A percentile compares a stretch with the other conserved stretches of the same genome.
These are phyloP conservation scores for Myrmophylax atrothorax DNA, from an alignment of 2,113 vertebrate species.

Conservation along the genomic window DNA sequence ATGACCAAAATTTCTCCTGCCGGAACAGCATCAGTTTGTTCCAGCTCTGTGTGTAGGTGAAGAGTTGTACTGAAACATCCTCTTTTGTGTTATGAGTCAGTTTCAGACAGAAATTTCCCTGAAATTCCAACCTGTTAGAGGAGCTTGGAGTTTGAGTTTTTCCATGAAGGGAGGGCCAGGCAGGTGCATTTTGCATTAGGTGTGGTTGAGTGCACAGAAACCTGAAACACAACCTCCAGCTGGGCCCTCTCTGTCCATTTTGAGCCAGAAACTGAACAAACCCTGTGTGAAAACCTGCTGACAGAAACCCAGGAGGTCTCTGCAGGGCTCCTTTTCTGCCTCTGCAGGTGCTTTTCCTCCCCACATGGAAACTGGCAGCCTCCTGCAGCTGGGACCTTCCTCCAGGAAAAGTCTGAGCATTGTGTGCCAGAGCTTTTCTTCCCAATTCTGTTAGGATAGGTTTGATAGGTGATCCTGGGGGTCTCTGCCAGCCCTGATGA, in stretches of 20 bases:
- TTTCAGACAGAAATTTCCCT: constrained; percentile 24
- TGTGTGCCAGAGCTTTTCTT: neutral
- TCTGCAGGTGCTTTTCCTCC: neutral
- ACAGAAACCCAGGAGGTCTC: neutral
- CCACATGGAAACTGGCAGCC: neutral
- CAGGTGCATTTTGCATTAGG: constrained; percentile 15
- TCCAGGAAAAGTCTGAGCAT: neutral
- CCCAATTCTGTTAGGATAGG: neutral
- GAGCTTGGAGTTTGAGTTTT: neutral
- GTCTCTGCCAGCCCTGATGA: neutral
- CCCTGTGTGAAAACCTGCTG: neutral
- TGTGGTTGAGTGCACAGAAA: constrained; percentile 35
- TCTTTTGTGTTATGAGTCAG: neutral
- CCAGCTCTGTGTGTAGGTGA: constrained; percentile 15
- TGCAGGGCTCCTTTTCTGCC: neutral
- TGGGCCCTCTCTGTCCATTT: neutral
- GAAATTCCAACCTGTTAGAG: neutral
- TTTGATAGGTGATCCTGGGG: neutral
- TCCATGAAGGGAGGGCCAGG: neutral
- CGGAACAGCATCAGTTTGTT: neutral
- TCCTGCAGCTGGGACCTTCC: neutral
- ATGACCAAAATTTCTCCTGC: neutral
- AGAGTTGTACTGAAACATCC: neutral
- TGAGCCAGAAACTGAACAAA: neutral
- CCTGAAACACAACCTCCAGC: constrained; percentile 20